Evolutionary conservation across 2,797 vertebrate genomes (phyloP).

Genomic region (Rhynchotus rufescens): DNA sequence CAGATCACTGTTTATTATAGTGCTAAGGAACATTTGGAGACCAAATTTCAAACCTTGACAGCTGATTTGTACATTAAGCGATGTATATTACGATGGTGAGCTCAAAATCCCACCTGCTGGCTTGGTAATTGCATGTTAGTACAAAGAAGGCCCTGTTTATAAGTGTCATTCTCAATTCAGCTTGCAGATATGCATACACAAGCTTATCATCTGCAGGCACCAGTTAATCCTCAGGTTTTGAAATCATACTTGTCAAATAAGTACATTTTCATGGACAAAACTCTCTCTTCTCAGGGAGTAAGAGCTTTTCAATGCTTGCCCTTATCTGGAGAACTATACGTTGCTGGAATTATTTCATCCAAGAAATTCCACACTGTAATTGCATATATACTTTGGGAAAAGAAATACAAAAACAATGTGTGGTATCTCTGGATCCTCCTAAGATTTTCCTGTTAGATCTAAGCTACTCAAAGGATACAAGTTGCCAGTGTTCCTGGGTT

Average conservation of each 20-base stretch:
- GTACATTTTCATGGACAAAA: background rate
- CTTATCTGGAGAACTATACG: background rate
- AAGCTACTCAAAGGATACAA: background rate
- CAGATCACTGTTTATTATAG: background rate
- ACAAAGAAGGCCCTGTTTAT: background rate
- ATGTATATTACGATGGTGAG: background rate
- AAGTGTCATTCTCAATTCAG: background rate
- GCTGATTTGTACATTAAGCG: background rate
- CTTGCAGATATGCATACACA: background rate
- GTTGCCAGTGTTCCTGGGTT: background rate
- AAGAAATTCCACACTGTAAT: background rate
- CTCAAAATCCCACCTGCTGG: background rate
- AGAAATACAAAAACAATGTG: background rate
- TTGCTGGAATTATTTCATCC: background rate
- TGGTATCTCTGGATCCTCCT: background rate
- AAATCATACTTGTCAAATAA: background rate
- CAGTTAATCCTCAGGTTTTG: background rate
- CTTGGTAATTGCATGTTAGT: background rate
- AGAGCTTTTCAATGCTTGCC: background rate
- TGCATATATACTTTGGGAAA: background rate
- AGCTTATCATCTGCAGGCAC: background rate
- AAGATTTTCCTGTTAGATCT: background rate
- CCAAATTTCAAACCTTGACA: constrained; percentile 1
- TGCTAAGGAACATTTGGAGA: background rate
- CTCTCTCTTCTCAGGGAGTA: background rate